These are phyloP conservation scores for Zeugodacus cucurbitae DNA, from an alignment of 1,140 invertebrate species.

Conservation along the genomic window DNA sequence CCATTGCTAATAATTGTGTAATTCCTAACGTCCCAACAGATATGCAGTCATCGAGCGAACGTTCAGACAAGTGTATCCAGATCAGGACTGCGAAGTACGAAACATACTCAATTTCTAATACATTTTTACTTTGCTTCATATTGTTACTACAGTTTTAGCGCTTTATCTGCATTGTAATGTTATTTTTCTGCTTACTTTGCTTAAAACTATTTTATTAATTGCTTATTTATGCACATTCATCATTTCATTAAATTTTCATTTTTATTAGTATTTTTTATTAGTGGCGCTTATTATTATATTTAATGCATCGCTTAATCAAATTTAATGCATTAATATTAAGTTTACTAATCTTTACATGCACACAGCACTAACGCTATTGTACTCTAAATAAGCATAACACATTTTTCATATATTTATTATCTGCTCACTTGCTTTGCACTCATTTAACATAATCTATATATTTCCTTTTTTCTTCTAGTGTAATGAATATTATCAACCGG, in stretches of 20 bases:
- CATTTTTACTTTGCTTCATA: background rate
- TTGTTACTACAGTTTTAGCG: background rate
- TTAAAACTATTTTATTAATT: background rate
- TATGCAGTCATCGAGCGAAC: slow-evolving; percentile 63
- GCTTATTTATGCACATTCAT: background rate
- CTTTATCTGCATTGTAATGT: background rate
- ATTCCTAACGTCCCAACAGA: slow-evolving; percentile 50
- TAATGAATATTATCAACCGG: slow-evolving; percentile 4
- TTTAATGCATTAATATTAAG: background rate
- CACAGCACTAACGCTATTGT: background rate
- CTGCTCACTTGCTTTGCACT: background rate
- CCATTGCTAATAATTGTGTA: background rate
- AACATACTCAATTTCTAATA: slow-evolving; percentile 48
- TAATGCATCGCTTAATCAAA: background rate
- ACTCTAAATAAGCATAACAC: background rate
- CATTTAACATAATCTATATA: background rate
- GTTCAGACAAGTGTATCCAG: slow-evolving; percentile 61
- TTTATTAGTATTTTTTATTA: background rate
- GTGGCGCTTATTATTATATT: background rate
- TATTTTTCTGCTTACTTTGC: background rate
- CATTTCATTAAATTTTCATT: background rate
- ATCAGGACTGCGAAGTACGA: slow-evolving; percentile 64
- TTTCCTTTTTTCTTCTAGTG: slow-evolving; percentile 18
- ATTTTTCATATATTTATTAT: slow-evolving; percentile 55
- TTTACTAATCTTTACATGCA: background rate